Conservation (phyloP, 2,113 vertebrate species). For the Larimichthys polyactis region DNA sequence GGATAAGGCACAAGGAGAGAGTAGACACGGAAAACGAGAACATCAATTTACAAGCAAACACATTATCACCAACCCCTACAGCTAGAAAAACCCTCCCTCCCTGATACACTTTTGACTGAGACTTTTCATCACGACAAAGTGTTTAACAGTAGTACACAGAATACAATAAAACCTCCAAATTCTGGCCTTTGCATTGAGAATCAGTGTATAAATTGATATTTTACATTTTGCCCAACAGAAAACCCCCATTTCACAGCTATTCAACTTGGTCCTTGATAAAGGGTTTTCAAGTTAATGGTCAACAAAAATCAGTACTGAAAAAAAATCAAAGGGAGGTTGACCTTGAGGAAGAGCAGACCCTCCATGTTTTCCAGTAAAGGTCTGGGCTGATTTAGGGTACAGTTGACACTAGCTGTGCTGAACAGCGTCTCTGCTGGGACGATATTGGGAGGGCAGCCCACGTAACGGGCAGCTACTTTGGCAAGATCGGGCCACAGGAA, state of each 20-base stretch:
- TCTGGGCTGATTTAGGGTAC: constrained; percentile 90
- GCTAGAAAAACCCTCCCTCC: constrained; percentile 82
- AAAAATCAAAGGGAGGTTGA: constrained; percentile 97
- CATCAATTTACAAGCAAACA: constrained; percentile 76
- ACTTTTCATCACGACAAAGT: constrained; percentile 79
- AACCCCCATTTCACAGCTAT: constrained; percentile 79
- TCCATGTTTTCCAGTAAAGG: constrained; percentile 94
- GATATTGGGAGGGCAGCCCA: constrained; percentile 96
- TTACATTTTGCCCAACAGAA: constrained; percentile 68
- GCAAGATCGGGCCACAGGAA: constrained; percentile 94
- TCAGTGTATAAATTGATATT: constrained; percentile 77
- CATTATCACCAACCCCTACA: constrained; percentile 77
- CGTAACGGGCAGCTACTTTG: constrained; percentile 93
- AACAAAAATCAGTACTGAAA: constrained; percentile 93
- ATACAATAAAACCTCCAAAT: constrained; percentile 76
- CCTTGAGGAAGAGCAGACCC: constrained; percentile 96
- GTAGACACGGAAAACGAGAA: constrained; percentile 68
- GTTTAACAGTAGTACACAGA: constrained; percentile 87
- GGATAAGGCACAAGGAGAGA: constrained; percentile 96
- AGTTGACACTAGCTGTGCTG: constrained; percentile 90
- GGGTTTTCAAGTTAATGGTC: constrained; percentile 75
- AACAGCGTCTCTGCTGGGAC: constrained; percentile 95
- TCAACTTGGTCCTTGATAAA: constrained; percentile 81
- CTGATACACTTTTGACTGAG: constrained; percentile 82
- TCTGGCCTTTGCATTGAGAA: constrained; percentile 76